Evolutionary conservation across 1,140 invertebrate species (phyloP), one percentile per base, ranked within the genome.

Genomic region (Zophobas atratus): DNA sequence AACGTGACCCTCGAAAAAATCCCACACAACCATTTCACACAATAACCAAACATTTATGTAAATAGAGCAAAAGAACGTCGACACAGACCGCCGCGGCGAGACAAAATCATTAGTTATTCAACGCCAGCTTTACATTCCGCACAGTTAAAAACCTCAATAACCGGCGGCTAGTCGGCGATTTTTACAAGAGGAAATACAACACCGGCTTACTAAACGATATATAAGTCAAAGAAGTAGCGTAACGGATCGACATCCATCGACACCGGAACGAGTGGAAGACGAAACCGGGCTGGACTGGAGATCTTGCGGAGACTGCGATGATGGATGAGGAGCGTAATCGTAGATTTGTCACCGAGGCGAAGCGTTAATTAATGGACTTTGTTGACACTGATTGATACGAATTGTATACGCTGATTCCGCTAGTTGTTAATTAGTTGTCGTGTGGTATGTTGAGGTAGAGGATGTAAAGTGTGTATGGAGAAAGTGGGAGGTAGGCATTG

Each of bases 71-170:
- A 46, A 46, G 43, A 8, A 46, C 43, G 43, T 8, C 8, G 3
- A 3, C 3, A 46, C 3, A 46, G 8, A 4, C 43, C 43, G 43
- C 3, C 43, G 43, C 3, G 43, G 43, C 43, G 43, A 46, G 43
- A 46, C 43, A 46, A 46, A 46, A 46, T 53, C 20, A 32, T 53
- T 53, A 53, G 5, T 20, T 53, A 53, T 53, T 53, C 49, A 53
- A n/a, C 4, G 20, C 20, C 5, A n/a, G 2, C 4, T 46, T 46
- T 46, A 46, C 49, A 53, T 53, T 53, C 49, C 49, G 49, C 49
- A 53, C 49, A 53, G 49, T 53, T 53, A 53, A 53, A 53, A 53
- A 53, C 49, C 49, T 53, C 43, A 46, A 46, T 46, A 46, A 53
- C 49, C 20, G 2, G 49, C 5, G 20, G 49, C 3, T 8, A 46